Evolutionary conservation across 2,888 invertebrate species (phyloP).

Genomic region (Dicyrtoma fusca): DNA sequence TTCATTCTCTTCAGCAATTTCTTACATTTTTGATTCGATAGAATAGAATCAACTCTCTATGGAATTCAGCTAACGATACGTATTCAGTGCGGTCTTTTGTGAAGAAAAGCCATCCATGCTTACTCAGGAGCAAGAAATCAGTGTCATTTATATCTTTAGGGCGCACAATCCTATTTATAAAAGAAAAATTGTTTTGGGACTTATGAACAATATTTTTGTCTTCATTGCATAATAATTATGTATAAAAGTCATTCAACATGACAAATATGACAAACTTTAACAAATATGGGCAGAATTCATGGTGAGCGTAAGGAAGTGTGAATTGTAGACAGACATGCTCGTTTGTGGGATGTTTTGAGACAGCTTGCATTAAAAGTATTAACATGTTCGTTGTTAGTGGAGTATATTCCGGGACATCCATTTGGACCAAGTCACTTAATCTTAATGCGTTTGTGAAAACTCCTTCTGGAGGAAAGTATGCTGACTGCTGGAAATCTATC

Average conservation of each 20-base stretch:
- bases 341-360: slow-evolving; percentile 3
- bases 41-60: neutral
- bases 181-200: no score
- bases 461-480: slow-evolving; percentile 11
- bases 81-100: slow-evolving; percentile 5
- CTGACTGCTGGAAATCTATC: neutral
- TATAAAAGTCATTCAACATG: neutral
- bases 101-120: slow-evolving; percentile 8
- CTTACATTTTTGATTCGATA: neutral
- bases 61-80: neutral
- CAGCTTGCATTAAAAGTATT: neutral
- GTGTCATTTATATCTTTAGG: slow-evolving; percentile 6
- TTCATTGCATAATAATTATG: neutral
- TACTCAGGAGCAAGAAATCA: neutral
- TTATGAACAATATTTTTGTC: neutral
- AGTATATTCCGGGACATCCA: neutral
- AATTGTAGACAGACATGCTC: slow-evolving; percentile 15
- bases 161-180: slow-evolving; percentile 1
- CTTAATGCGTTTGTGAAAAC: neutral
- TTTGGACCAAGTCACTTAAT: neutral
- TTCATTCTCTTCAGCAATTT: neutral
- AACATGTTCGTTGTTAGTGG: slow-evolving; percentile 1
- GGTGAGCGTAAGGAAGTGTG: neutral
- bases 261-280: slow-evolving; percentile 1
- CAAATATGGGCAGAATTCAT: neutral